Conservation (phyloP, 2,888 invertebrate species). For the Brachypterus glaber region DNA sequence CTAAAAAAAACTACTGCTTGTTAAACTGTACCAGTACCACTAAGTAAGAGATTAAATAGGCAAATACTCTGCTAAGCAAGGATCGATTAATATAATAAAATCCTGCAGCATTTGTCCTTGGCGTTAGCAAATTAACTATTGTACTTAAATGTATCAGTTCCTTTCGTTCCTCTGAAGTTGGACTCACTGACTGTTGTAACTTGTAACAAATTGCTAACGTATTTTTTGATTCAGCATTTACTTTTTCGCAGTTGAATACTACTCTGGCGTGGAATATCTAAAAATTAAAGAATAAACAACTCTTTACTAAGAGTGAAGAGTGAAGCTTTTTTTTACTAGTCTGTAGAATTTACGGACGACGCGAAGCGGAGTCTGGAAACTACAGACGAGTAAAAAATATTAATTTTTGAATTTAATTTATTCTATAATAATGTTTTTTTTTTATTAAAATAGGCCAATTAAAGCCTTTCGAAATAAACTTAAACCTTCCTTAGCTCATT, state of each 20-base stretch:
- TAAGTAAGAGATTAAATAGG: constrained; percentile 17
- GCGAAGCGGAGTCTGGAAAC: not conserved
- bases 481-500: no score
- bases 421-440: no score
- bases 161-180: constrained; percentile 16
- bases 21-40: constrained; percentile 20
- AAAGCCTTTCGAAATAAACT: no score
- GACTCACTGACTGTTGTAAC: constrained; percentile 17
- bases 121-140: constrained; percentile 16
- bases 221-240: constrained; percentile 18
- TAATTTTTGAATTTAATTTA: not conserved
- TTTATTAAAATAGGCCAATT: no score
- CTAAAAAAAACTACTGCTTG: no score
- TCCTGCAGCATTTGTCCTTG: constrained; percentile 16
- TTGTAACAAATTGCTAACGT: constrained; percentile 19
- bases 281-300: no score
- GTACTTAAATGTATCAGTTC: constrained; percentile 18
- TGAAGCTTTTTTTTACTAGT: no score
- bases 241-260: constrained; percentile 17
- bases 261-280: constrained; percentile 16
- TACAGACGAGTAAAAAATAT: not conserved
- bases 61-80: constrained; percentile 16
- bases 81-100: constrained; percentile 16
- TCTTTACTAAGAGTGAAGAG: no score
- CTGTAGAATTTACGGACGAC: no score